Conservation (phyloP, 2,797 vertebrate genomes). For the Poecilia gillii region DNA sequence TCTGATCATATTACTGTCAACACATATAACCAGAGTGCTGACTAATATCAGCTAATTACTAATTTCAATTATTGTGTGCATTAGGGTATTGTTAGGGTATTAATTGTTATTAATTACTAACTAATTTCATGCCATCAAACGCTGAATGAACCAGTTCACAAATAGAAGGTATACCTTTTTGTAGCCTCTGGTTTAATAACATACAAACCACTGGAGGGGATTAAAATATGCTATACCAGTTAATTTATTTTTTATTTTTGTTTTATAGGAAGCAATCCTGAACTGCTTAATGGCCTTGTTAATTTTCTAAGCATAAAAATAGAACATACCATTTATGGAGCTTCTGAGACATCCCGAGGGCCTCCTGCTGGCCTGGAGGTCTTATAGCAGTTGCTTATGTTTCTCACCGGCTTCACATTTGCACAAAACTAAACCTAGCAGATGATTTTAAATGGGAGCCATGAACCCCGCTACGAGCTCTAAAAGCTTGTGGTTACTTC, state of each 20-base stretch:
- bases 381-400: background rate
- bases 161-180: background rate
- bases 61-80: too few relatives aligned
- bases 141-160: background rate
- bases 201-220: background rate
- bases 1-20: too few relatives aligned
- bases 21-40: background rate
- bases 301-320: background rate
- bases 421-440: background rate
- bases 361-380: constrained; percentile 1
- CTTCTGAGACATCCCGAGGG: background rate
- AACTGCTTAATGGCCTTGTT: background rate
- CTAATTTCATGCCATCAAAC: too few relatives aligned
- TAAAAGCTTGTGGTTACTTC: background rate
- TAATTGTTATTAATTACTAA: too few relatives aligned
- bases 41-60: background rate
- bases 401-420: background rate
- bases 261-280: background rate
- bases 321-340: background rate
- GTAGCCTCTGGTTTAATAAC: background rate
- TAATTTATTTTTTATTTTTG: background rate
- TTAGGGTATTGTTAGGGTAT: too few relatives aligned
- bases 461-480: background rate
- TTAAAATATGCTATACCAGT: background rate
- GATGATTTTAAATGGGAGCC: background rate